Evolutionary conservation across 92 coral and sea anemone genomes (phyloP), one percentile per base, ranked within the genome.

Genomic region (Epizoanthus rinbou): DNA sequence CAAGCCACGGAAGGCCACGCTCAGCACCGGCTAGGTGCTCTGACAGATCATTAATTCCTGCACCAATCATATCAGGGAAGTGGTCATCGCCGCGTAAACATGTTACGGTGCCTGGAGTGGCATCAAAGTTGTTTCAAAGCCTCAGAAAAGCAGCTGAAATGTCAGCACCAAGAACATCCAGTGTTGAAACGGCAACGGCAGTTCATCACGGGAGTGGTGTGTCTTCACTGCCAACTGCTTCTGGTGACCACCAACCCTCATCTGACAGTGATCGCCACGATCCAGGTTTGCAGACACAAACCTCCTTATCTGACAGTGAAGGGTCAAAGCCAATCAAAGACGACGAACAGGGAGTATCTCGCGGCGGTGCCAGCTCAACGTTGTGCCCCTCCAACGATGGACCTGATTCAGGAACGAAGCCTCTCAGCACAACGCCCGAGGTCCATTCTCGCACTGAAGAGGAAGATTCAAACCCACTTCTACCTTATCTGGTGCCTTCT

Each of bases 11-110:
- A 37, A 69, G 82, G 16, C 82, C 82, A 31, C 70, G 71, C 43
- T 78, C 82, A 39, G 82, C 82, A 47, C 82, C 82, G n/a, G 64
- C 82, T 57, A 39, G 16, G 4, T 21, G 56, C 25, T 35, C 16
- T 13, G 47, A 62, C 22, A 21, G 31, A n/a, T 60, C 71, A 11
- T 57, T 78, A 23, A 19, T 43, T 19, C 70, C 82, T 76, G 21
- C 64, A 76, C 57, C 33, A 62, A 18, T 39, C 5, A 41, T 2
- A 62, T 13, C 82, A 62, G 10, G 35, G 5, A 43, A 78, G 71
- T n/a, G 59, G n/a, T 19, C 53, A 8, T 31, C 58, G 28, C 19
- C 71, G 33, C 22, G 18, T 21, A 78, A 58, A 58, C 56, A 50
- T 57, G 68, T 8, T 6, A 10, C 7, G 16, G 60, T 33, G n/a